Evolutionary conservation across 2,888 invertebrate genomes (phyloP), one percentile per base, ranked within the genome.

Genomic region (Griposia aprilina): DNA sequence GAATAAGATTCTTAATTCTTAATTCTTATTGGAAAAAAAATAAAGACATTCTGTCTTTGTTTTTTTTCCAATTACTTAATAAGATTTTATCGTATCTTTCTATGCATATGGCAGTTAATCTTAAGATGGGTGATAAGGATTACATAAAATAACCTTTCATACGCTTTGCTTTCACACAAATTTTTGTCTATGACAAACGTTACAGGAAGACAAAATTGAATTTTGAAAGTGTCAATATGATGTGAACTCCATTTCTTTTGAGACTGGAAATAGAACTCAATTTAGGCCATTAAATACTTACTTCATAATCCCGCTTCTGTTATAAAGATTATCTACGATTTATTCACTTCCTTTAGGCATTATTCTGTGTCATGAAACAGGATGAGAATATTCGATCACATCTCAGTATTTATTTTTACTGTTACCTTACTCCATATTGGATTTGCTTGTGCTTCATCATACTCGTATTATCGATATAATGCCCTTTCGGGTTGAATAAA

Each of bases 401-500:
- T 50, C 8, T 45, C 13, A 23, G 5, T 79, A 73, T 81, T 80
- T 60, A 48, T 59, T 26, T 17, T 57, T 48, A 26, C 15, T 70
- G 11, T 50, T 63, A 65, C 59, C 20, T 20, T 36, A 6, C 26
- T 36, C 26, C 17, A 13, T 66, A 74, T 79, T 69, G 5, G 52
- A 67, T 66, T 66, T 26, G 6, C 26, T 45, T 60, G 36, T 41
- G 55, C 50, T 67, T 81, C 20, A 75, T 75, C 76, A 45, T 68
- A 36, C 30, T 36, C 3, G 30, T 36, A 59, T 80, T 72, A 57
- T 50, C 20, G n/a, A 75, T 41, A 50, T 67, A 81, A 67, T 67
- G 30, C 48, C 17, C 4, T 57, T n/a, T 63, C 4, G n/a, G 41
- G 20, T 55, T 66, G 50, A 48, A 41, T 13, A 17, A 26, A 50